Evolutionary conservation across 2,113 vertebrate species (phyloP).

Genomic region (Python bivittatus): DNA sequence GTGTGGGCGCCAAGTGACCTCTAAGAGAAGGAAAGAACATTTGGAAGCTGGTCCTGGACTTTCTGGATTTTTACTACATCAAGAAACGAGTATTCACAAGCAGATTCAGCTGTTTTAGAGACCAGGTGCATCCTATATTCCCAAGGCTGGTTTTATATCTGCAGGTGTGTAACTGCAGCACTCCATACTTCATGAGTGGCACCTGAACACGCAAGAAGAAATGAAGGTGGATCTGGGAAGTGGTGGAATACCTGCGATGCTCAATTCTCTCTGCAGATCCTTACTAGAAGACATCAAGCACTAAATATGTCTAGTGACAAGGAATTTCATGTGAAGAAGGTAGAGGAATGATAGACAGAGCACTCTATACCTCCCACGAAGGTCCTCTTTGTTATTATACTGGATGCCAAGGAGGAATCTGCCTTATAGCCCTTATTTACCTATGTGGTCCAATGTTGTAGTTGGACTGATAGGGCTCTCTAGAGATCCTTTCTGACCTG

Average conservation of each 20-base stretch:
- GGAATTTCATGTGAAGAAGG: neutral
- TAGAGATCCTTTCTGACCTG: neutral
- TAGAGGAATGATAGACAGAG: neutral
- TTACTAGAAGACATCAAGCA: neutral
- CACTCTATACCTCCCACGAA: neutral
- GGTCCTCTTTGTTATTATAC: neutral
- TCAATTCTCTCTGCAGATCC: neutral
- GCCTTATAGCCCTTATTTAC: neutral
- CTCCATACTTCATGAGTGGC: neutral
- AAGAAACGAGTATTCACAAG: neutral
- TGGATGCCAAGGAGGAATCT: neutral
- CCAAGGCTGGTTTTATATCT: neutral
- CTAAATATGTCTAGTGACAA: neutral
- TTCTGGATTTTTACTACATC: neutral
- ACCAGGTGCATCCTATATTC: neutral
- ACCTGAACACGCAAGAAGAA: neutral
- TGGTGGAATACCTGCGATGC: neutral
- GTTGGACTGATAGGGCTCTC: neutral
- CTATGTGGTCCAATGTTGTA: neutral
- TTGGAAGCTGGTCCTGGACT: neutral
- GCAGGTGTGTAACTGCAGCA: neutral
- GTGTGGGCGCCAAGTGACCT: neutral
- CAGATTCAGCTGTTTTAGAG: neutral
- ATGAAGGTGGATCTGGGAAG: neutral
- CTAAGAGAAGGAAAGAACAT: neutral